Percentiles rank a stretch among this genome's conserved stretches.
phyloP scores from a whole-genome alignment of 2,113 vertebrate species.

The Larimichthys polyactis region DNA sequence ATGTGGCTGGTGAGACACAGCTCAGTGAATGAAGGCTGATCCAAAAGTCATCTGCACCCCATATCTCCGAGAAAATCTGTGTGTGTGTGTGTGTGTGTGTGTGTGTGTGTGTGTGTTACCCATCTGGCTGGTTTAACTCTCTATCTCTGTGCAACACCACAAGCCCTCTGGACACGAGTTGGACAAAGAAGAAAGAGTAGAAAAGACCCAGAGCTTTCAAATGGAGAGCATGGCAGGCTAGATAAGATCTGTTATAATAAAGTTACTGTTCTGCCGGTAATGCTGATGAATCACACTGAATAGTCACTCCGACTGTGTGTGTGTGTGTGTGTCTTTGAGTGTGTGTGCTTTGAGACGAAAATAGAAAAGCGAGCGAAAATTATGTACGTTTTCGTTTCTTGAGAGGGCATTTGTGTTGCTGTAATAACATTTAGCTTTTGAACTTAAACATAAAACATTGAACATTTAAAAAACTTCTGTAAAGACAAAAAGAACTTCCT shows the following conservation, averaged over 20 bases:
- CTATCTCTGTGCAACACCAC: constrained; percentile 59
- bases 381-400: constrained; percentile 10
- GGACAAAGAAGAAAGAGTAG: constrained; percentile 67
- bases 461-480: neutral
- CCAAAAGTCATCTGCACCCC: constrained; percentile 41
- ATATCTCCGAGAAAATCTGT: constrained; percentile 57
- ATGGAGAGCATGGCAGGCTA: constrained; percentile 55
- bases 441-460: neutral
- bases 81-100: neutral
- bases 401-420: neutral
- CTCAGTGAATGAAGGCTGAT: constrained; percentile 26
- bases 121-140: constrained; percentile 61
- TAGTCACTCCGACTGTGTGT: constrained; percentile 43
- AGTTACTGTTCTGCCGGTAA: constrained; percentile 74
- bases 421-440: neutral
- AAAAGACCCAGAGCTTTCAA: constrained; percentile 58
- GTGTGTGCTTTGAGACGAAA: constrained; percentile 8
- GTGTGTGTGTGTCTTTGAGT: constrained; percentile 30
- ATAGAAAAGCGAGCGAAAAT: neutral
- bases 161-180: constrained; percentile 69
- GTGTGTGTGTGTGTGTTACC: constrained; percentile 27
- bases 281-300: constrained; percentile 71
- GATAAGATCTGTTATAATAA: constrained; percentile 79
- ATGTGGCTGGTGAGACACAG: constrained; percentile 33
- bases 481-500: neutral